These are phyloP conservation scores for Choloepus hoffmanni DNA, from an alignment of 2,113 vertebrate species.

Conservation along the genomic window DNA sequence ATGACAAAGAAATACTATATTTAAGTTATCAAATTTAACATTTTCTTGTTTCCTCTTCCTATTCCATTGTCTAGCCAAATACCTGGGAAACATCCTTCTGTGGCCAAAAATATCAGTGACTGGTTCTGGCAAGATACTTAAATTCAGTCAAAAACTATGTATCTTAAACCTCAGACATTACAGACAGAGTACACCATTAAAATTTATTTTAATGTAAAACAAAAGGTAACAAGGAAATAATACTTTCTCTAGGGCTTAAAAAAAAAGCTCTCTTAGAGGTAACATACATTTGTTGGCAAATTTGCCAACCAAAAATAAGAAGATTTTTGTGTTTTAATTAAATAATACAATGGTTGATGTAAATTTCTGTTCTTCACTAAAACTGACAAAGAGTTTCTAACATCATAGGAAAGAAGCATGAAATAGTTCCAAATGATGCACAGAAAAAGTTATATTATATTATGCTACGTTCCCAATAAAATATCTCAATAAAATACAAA, in stretches of 20 bases:
- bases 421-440: not conserved
- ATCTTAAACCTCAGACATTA: slow-evolving; percentile 63
- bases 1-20: slow-evolving; percentile 21
- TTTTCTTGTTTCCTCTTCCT: slow-evolving; percentile 49
- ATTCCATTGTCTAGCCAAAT: slow-evolving; percentile 57
- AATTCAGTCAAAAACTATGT: slow-evolving; percentile 19
- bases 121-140: slow-evolving; percentile 46
- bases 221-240: not conserved
- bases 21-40: slow-evolving; percentile 9
- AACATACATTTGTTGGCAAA: slow-evolving; percentile 11
- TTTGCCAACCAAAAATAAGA: not conserved
- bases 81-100: slow-evolving; percentile 58
- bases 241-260: slow-evolving; percentile 48
- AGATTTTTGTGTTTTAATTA: not conserved
- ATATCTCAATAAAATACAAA: not conserved
- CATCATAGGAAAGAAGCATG: not conserved
- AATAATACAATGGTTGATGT: not conserved
- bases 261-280: slow-evolving; percentile 4
- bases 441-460: not conserved
- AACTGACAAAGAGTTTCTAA: not conserved
- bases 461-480: not conserved
- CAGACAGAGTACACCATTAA: not conserved
- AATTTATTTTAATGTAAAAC: slow-evolving; percentile 35
- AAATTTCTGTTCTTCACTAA: slow-evolving; percentile 25
- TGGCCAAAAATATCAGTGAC: slow-evolving; percentile 69